These are phyloP conservation scores for Pollenia labialis DNA, from an alignment of 2,888 invertebrate species.

Conservation along the genomic window DNA sequence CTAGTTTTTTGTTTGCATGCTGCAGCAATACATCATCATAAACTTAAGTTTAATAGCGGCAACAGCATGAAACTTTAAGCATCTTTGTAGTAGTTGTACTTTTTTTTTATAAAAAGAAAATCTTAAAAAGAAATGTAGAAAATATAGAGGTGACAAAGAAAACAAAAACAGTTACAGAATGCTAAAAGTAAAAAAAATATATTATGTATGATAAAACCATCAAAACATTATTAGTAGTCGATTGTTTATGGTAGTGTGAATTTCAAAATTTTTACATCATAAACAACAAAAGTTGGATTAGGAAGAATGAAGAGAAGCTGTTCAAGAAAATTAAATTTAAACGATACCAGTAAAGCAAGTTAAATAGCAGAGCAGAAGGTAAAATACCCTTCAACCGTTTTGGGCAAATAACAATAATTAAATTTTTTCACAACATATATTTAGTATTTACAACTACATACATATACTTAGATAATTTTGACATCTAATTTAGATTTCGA, in stretches of 20 bases:
- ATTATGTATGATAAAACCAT: conserved; percentile 14
- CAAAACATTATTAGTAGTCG: conserved; percentile 42
- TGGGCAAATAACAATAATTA: no score
- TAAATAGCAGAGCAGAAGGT: no score
- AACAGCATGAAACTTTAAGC: conserved; percentile 51
- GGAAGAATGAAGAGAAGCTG: neutral
- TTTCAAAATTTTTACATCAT: conserved; percentile 51
- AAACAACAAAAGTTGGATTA: conserved; percentile 24
- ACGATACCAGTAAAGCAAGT: no score
- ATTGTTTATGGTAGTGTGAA: conserved; percentile 44
- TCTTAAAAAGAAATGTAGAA: neutral
- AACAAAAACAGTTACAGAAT: neutral
- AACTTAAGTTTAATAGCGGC: conserved; percentile 50
- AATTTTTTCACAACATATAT: no score
- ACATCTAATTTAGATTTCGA: no score
- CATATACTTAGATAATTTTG: no score
- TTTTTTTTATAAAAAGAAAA: neutral
- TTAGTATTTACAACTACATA: no score
- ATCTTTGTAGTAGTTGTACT: conserved; percentile 15
- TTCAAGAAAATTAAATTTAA: no score
- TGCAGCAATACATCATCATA: conserved; percentile 60
- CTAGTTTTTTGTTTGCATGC: neutral
- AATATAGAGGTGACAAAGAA: conserved; percentile 17
- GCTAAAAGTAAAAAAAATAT: conserved; percentile 10
- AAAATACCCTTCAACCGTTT: no score